Evolutionary conservation across 2,888 invertebrate genomes (phyloP), one percentile per base, ranked within the genome.

Genomic region (Trissolcus japonicus): DNA sequence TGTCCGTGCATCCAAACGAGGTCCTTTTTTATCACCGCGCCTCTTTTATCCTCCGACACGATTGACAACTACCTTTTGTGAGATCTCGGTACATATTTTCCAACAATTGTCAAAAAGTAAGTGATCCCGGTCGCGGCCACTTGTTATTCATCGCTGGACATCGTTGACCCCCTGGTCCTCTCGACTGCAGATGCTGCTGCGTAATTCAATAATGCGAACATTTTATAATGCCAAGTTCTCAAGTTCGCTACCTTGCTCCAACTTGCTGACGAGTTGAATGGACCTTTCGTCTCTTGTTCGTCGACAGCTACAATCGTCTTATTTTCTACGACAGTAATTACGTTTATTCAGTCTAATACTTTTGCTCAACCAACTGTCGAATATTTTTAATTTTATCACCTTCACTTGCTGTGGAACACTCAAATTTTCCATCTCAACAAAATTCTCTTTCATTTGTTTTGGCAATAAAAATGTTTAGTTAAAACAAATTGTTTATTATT

Each of bases 201-300:
- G 62, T 71, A 55, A 71, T 62, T 71, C 56, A 48, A 25, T 56
- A 14, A 55, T 19, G 46, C 19, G 35, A 48, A 48, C 16, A 14
- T 48, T 53, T 54, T 68, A 46, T 46, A 68, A 60, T 54, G 46
- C 41, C 25, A 60, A 68, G 59, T 68, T 55, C 60, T 68, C 61
- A 68, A 55, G n/a, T n/a, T n/a, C 48, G 19, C n/a, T 40, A 41
- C 25, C 50, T 41, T 55, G 35, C 13, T 19, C 4, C 40, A 54
- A 60, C 60, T 54, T 68, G 9, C 14, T 4, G 41, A 53, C n/a
- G 54, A 60, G 35, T 50, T 35, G 46, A 66, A 57, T 46, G 41
- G 40, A 29, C 57, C 40, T 66, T 35, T 48, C 54, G 60, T n/a
- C n/a, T 54, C 48, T 35, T 54, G 54, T 35, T 60, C 53, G 17